Evolutionary conservation across 2,888 invertebrate genomes (phyloP).

Genomic region (Noctua pronuba): DNA sequence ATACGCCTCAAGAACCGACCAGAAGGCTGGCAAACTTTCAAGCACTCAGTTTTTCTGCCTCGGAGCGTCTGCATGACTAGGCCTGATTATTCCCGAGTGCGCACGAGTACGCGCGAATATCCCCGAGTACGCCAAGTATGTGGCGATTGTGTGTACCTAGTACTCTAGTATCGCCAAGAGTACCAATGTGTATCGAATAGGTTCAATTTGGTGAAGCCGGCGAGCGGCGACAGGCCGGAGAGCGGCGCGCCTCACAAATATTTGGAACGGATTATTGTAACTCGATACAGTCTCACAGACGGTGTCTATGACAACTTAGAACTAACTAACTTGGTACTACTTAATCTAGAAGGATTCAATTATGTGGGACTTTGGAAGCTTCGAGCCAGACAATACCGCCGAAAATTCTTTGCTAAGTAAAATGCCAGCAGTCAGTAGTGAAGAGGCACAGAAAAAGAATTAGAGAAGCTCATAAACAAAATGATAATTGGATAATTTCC

Average conservation of each 20-base stretch:
- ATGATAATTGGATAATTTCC: neutral
- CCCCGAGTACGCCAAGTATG: neutral
- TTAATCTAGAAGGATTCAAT: neutral
- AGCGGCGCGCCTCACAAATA: constrained; percentile 38
- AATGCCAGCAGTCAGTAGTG: neutral
- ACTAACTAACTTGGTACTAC: neutral
- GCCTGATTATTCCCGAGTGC: neutral
- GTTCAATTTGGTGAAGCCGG: neutral
- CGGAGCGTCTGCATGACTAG: neutral
- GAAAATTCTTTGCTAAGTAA: neutral
- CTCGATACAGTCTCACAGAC: constrained; percentile 14
- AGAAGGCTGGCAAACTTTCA: constrained; percentile 7
- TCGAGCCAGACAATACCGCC: neutral
- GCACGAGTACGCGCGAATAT: neutral
- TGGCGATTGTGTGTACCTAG: neutral
- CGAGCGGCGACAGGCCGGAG: neutral
- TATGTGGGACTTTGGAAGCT: neutral
- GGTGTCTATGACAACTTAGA: neutral
- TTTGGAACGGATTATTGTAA: constrained; percentile 18
- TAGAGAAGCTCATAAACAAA: neutral
- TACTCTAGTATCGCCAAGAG: neutral
- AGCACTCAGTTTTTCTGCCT: neutral
- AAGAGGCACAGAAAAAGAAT: neutral
- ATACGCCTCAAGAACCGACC: neutral
- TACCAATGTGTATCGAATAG: constrained; percentile 21